Conservation (phyloP, 2,797 vertebrate species). For the Coccyzus lansbergi region DNA sequence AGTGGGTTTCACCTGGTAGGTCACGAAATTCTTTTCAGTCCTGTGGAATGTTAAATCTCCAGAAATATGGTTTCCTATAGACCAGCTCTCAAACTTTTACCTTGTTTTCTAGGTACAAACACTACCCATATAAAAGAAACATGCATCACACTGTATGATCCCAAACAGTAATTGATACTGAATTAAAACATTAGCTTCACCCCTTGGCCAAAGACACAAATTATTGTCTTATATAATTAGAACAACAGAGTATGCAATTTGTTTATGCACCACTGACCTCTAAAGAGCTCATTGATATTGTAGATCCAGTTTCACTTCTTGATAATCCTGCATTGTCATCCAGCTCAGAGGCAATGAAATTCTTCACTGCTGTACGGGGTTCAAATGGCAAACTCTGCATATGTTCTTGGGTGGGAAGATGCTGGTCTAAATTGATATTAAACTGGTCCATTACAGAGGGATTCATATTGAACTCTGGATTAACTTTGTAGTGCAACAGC, state of each 20-base stretch:
- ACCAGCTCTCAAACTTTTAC: slow-evolving; percentile 42
- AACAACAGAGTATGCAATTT: slow-evolving; percentile 21
- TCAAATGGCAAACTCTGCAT: slow-evolving; percentile 97
- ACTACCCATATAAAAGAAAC: slow-evolving; percentile 32
- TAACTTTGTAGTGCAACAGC: slow-evolving; percentile 98
- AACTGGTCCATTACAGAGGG: slow-evolving; percentile 95
- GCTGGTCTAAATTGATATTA: slow-evolving; percentile 93
- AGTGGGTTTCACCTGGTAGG: slow-evolving; percentile 18
- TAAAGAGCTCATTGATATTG: slow-evolving; percentile 98
- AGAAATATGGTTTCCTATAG: slow-evolving; percentile 31
- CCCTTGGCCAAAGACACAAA: neutral
- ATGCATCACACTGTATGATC: slow-evolving; percentile 11
- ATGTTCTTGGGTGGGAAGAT: slow-evolving; percentile 89
- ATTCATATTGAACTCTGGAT: slow-evolving; percentile 92
- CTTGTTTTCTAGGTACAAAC: slow-evolving; percentile 50
- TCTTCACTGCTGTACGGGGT: slow-evolving; percentile 97
- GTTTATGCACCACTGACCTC: slow-evolving; percentile 85
- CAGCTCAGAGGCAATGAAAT: slow-evolving; percentile 96
- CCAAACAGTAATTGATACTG: slow-evolving; percentile 19
- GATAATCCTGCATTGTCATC: slow-evolving; percentile 93
- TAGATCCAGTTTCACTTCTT: slow-evolving; percentile 96
- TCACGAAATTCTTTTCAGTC: slow-evolving; percentile 15
- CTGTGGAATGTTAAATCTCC: slow-evolving; percentile 14
- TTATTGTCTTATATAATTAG: slow-evolving; percentile 8
- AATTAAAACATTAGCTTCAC: slow-evolving; percentile 23